Evolutionary conservation across 2,888 invertebrate species (phyloP).

Genomic region (Apotomis betuletana): DNA sequence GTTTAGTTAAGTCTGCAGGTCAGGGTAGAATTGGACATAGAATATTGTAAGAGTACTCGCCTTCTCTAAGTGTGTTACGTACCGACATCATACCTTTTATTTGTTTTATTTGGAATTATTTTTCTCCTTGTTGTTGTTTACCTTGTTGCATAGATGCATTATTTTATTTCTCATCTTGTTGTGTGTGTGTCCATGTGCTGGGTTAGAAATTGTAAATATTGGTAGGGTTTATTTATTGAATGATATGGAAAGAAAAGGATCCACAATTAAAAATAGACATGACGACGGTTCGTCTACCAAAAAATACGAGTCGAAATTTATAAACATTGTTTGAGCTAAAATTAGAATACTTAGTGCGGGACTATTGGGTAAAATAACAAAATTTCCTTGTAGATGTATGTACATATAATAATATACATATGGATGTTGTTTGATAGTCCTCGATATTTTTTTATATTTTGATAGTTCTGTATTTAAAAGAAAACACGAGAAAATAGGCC

Average conservation of each 20-base stretch:
- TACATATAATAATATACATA: slow-evolving; percentile 80
- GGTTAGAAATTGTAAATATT: slow-evolving; percentile 79
- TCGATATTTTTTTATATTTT: slow-evolving; percentile 85
- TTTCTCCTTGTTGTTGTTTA: slow-evolving; percentile 66
- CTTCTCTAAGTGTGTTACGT: slow-evolving; percentile 64
- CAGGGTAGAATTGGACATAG: slow-evolving; percentile 81
- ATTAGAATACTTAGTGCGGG: slow-evolving; percentile 76
- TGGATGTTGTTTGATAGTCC: slow-evolving; percentile 83
- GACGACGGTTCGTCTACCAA: slow-evolving; percentile 69
- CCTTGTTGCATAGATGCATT: slow-evolving; percentile 58
- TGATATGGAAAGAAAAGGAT: slow-evolving; percentile 64
- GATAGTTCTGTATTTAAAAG: slow-evolving; percentile 83
- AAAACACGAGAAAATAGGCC: slow-evolving; percentile 78
- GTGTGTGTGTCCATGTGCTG: slow-evolving; percentile 83
- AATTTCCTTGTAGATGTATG: slow-evolving; percentile 80
- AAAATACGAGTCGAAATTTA: slow-evolving; percentile 67
- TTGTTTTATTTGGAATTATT: slow-evolving; percentile 57
- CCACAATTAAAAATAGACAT: slow-evolving; percentile 58
- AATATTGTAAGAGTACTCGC: slow-evolving; percentile 73
- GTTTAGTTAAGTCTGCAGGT: slow-evolving; percentile 82
- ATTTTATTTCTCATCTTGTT: slow-evolving; percentile 73
- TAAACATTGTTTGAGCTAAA: slow-evolving; percentile 67
- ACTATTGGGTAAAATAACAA: slow-evolving; percentile 76
- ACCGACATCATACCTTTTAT: slow-evolving; percentile 65
- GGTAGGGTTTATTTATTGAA: slow-evolving; percentile 80